phyloP scores from a whole-genome alignment of 2,888 invertebrate species.

The Glaucopsyche alexis region DNA sequence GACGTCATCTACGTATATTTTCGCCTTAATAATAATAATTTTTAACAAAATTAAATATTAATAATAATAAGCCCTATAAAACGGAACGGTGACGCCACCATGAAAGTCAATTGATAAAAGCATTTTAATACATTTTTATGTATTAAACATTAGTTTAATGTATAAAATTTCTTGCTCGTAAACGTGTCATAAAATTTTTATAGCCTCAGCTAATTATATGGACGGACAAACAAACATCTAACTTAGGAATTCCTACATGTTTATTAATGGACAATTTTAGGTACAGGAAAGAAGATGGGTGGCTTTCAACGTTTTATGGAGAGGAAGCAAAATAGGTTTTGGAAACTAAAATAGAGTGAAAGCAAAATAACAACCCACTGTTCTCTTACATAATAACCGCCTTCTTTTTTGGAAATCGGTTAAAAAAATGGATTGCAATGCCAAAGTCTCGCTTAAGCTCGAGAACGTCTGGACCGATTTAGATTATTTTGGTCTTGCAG shows the following conservation, averaged over 20 bases:
- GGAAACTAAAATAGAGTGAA: neutral
- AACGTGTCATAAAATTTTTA: constrained; percentile 23
- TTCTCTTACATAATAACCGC: no score
- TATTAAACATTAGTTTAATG: constrained; percentile 22
- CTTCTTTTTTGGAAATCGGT: no score
- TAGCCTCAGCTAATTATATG: constrained; percentile 23
- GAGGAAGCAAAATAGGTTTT: neutral
- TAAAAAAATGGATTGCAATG: no score
- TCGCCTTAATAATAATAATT: no score
- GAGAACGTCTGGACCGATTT: no score
- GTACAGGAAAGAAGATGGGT: constrained; percentile 28
- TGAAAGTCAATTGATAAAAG: constrained; percentile 20
- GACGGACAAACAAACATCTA: constrained; percentile 21
- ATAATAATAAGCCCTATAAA: neutral
- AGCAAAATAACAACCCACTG: neutral
- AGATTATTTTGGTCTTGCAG: no score
- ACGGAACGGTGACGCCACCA: neutral
- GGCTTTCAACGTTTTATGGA: constrained; percentile 20
- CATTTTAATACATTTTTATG: constrained; percentile 8
- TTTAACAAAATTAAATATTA: neutral
- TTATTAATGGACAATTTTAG: constrained; percentile 24
- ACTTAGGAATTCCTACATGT: constrained; percentile 23
- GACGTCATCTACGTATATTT: no score
- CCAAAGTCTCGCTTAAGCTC: no score
- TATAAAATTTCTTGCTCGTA: constrained; percentile 25